Percentiles rank a stretch among this genome's conserved stretches.
These are phyloP conservation scores for Cyclura pinguis DNA, from an alignment of 2,797 vertebrate genomes.

Conservation along the genomic window DNA sequence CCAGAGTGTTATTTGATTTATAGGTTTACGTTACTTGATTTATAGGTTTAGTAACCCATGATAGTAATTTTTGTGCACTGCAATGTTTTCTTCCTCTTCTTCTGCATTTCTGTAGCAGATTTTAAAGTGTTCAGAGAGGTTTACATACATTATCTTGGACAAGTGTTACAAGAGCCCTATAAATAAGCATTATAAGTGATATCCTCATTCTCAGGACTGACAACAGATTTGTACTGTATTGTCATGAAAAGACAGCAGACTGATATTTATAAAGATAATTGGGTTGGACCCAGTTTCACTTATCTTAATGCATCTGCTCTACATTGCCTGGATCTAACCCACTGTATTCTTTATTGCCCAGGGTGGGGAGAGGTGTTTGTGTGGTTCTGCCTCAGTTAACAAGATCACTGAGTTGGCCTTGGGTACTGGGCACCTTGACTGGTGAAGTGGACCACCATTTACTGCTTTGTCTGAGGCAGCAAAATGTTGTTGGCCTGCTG, in stretches of 20 bases:
- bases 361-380: background rate
- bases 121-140: background rate
- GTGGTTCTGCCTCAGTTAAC: background rate
- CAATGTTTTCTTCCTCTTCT: background rate
- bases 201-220: background rate
- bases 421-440: background rate
- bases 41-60: background rate
- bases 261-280: background rate
- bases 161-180: background rate
- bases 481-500: background rate
- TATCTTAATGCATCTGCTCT: background rate
- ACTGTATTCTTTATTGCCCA: background rate
- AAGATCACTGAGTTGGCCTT: background rate
- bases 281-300: background rate
- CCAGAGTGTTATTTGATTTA: constrained; percentile 47
- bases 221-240: background rate
- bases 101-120: background rate
- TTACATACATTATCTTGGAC: background rate
- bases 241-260: background rate
- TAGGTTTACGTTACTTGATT: constrained; percentile 41
- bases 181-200: background rate
- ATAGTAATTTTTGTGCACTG: background rate
- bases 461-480: background rate
- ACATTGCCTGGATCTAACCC: background rate
- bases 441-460: background rate